These are phyloP conservation scores for Nesidiocoris tenuis DNA, from an alignment of 2,888 invertebrate species.

Conservation along the genomic window DNA sequence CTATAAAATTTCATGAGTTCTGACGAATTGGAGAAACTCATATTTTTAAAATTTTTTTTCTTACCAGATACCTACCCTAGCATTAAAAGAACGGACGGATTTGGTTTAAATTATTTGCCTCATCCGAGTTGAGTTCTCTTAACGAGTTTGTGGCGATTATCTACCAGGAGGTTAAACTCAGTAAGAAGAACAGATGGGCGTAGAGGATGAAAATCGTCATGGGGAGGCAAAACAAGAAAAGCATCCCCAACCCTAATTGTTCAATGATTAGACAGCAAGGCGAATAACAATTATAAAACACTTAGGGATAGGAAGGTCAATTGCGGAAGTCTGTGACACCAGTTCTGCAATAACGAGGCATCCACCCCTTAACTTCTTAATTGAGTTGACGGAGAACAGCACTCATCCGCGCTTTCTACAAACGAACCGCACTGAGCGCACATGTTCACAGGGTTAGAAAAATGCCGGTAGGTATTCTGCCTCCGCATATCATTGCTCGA, in stretches of 20 bases:
- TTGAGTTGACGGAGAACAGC: constrained; percentile 31
- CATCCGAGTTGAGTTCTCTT: too few relatives aligned
- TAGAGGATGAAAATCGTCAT: constrained; percentile 5
- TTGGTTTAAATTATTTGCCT: too few relatives aligned
- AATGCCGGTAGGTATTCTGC: too few relatives aligned
- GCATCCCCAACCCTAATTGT: constrained; percentile 14
- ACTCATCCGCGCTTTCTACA: too few relatives aligned
- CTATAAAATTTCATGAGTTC: too few relatives aligned
- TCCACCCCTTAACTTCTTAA: constrained; percentile 34
- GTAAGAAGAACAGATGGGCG: neutral
- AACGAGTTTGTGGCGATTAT: neutral
- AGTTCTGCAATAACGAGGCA: constrained; percentile 26
- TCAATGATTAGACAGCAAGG: constrained; percentile 29
- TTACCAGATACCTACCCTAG: too few relatives aligned
- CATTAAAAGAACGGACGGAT: too few relatives aligned
- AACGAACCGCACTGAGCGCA: too few relatives aligned
- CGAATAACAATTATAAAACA: constrained; percentile 35
- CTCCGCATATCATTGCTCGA: too few relatives aligned
- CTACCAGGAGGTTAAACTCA: constrained; percentile 1
- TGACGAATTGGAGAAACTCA: too few relatives aligned
- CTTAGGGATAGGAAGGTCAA: constrained; percentile 25
- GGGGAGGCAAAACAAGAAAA: neutral
- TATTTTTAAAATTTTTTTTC: too few relatives aligned
- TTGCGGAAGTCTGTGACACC: constrained; percentile 29
- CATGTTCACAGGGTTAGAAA: too few relatives aligned